Conservation (phyloP, 2,113 vertebrate species). For the Litocranius walleri region DNA sequence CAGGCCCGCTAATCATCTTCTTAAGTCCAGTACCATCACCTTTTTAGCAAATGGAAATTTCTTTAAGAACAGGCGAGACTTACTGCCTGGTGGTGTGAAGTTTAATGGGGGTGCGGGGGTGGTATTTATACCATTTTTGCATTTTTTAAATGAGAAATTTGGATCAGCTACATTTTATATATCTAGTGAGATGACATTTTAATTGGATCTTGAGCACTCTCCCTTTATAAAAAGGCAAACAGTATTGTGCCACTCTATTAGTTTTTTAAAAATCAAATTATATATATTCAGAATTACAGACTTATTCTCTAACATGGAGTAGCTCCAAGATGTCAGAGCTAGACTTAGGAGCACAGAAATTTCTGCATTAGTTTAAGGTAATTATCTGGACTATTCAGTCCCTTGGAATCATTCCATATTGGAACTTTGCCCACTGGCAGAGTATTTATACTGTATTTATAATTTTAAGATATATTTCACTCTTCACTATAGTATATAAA, state of each 20-base stretch:
- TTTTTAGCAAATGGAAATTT: neutral
- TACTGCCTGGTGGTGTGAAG: neutral
- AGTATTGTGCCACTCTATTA: neutral
- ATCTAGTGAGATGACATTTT: neutral
- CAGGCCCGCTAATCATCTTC: neutral
- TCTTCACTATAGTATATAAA: neutral
- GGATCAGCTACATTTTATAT: conserved; percentile 9
- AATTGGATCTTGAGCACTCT: conserved; percentile 5
- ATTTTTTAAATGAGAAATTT: conserved; percentile 34
- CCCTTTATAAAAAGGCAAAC: neutral
- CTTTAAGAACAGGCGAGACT: neutral
- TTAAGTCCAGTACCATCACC: neutral
- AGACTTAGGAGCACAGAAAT: neutral
- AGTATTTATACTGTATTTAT: conserved; percentile 36
- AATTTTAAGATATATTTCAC: conserved; percentile 34
- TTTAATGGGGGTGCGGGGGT: accelerated
- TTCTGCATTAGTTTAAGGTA: neutral
- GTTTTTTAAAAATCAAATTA: neutral
- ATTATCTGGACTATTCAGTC: neutral
- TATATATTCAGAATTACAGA: neutral
- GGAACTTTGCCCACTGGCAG: neutral
- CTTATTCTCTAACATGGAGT: neutral
- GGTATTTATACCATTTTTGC: neutral
- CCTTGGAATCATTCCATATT: neutral
- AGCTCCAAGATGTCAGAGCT: neutral